Conservation (phyloP, 2,888 invertebrate species). For the Habrosyne pyritoides region DNA sequence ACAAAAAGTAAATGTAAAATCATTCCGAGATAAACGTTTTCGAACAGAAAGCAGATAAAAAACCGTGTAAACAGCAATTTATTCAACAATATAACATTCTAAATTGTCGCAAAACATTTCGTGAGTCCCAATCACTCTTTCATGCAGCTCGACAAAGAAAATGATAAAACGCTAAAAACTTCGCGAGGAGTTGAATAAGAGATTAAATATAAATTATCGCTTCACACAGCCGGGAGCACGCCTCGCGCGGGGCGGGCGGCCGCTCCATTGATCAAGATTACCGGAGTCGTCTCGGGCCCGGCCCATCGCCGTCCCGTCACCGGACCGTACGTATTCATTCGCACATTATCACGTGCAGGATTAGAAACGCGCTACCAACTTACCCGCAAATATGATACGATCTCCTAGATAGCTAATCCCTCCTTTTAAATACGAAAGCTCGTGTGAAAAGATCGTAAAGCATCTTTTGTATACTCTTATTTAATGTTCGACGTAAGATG, state of each 20-base stretch:
- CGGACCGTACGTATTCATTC: background rate
- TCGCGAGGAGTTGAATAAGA: background rate
- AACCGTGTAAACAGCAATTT: background rate
- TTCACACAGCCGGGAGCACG: background rate
- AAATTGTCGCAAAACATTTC: conserved; percentile 1
- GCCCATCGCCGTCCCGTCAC: background rate
- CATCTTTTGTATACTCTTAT: conserved; percentile 1
- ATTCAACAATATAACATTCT: background rate
- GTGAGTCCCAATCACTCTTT: background rate
- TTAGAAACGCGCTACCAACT: conserved; percentile 3
- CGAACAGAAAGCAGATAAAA: too few species aligned
- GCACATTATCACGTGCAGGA: conserved; percentile 1
- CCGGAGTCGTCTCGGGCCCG: background rate
- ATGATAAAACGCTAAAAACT: background rate
- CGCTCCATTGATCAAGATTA: conserved; percentile 8
- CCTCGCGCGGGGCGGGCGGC: background rate
- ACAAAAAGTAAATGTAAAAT: too few species aligned
- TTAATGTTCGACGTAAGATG: conserved; percentile 4
- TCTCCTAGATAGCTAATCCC: conserved; percentile 7
- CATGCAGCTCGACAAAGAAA: background rate
- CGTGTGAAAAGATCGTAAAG: conserved; percentile 1
- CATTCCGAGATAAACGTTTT: too few species aligned
- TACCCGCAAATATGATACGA: conserved; percentile 7
- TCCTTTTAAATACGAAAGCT: conserved; percentile 4
- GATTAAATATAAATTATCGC: conserved; percentile 3